Base-by-base conservation (phyloP, 2,888 invertebrate species). In the Pheosia tremula region DNA sequence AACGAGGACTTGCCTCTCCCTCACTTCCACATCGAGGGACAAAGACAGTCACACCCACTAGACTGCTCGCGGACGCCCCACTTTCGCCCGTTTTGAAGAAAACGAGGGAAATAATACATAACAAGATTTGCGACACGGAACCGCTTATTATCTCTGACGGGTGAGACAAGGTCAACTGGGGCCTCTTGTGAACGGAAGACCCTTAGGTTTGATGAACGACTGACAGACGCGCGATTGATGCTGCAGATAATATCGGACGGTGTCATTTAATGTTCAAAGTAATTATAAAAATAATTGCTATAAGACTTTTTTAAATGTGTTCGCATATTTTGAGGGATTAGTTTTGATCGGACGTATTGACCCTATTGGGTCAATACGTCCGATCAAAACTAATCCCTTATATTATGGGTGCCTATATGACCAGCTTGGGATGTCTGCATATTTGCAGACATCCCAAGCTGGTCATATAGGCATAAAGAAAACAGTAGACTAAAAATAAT, bases 1-100 rank as follows among this genome's bases (percentile, higher is more conserved):
- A 55, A 49, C 61, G 13, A 43, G 38, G 52, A 43, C 59, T 55
- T 60, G 24, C 72, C 71, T 74, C 71, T 69, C 70, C 52, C 61
- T 74, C 64, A 54, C 45, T 67, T 63, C 58, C 24, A 56, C 36
- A 56, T 60, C 49, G 70, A 59, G 67, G 58, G 61, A 77, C 24
- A 66, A 59, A 66, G 74, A 74, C 43, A 39, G 63, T 49, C 13
- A 56, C 13, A 47, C 50, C 57, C 24, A 54, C 59, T 61, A 53
- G 59, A 59, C 60, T 57, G 71, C 53, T 57, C 68, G 67, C 60
- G 69, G 66, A 53, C 61, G 78, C 67, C 69, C 75, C 66, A 78
- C 81, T 81, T 83, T 81, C 75, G 69, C 69, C 67, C 50, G 70
- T 77, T 80, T 79, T 75, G 74, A 75, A 74, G 72, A 71, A 77